Evolutionary conservation across 1,140 invertebrate species (phyloP).

Genomic region (Triops longicaudatus): DNA sequence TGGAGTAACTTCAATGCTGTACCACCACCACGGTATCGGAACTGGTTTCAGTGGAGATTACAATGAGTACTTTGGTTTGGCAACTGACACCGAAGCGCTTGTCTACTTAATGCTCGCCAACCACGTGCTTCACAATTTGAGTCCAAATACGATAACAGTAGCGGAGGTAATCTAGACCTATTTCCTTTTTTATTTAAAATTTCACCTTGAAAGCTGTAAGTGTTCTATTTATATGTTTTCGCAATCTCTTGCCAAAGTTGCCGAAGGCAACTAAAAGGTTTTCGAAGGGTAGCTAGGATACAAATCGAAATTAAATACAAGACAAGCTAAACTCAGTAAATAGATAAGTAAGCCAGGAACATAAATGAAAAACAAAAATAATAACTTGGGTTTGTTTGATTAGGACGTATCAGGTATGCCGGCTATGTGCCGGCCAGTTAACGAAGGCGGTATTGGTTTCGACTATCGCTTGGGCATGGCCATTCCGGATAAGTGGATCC

Average conservation of each 20-base stretch:
- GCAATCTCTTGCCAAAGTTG: no score
- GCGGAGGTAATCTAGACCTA: slow-evolving; percentile 83
- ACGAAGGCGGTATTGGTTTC: slow-evolving; percentile 90
- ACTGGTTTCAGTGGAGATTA: slow-evolving; percentile 91
- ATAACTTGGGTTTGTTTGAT: no score
- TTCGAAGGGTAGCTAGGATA: no score
- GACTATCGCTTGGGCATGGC: slow-evolving; percentile 97
- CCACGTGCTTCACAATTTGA: slow-evolving; percentile 74
- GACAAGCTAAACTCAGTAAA: no score
- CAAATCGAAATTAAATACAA: no score
- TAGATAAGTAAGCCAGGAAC: no score
- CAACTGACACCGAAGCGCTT: slow-evolving; percentile 91
- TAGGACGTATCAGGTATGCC: slow-evolving; percentile 99
- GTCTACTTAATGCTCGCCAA: slow-evolving; percentile 95
- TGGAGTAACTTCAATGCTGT: slow-evolving; percentile 98
- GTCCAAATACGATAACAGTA: slow-evolving; percentile 80
- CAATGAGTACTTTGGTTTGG: slow-evolving; percentile 94
- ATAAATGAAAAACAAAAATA: no score
- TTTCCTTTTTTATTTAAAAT: neutral
- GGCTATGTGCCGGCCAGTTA: slow-evolving; percentile 79
- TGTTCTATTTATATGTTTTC: no score
- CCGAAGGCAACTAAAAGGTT: no score
- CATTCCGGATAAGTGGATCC: slow-evolving; percentile 98
- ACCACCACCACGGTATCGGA: slow-evolving; percentile 89
- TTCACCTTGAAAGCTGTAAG: neutral